These are phyloP conservation scores for Neuroterus valhalla DNA, from an alignment of 1,140 invertebrate genomes.

Conservation along the genomic window DNA sequence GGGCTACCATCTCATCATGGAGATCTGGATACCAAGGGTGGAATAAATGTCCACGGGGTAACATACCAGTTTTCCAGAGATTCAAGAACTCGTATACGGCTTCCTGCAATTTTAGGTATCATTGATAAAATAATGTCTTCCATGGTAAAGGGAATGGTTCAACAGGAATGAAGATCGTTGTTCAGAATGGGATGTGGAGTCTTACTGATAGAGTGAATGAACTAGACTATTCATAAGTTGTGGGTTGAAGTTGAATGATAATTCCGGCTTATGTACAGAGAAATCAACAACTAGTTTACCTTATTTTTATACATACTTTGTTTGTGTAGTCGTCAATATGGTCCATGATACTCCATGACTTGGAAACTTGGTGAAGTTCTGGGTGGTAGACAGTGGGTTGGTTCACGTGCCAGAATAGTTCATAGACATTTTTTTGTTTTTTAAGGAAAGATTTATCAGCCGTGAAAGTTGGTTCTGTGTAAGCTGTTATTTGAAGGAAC, in stretches of 20 bases:
- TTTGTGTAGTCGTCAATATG: slow-evolving; percentile 73
- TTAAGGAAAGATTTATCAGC: slow-evolving; percentile 73
- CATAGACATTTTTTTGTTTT: slow-evolving; percentile 78
- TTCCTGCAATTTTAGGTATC: slow-evolving; percentile 69
- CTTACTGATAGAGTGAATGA: too few relatives aligned
- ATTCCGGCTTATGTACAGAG: too few relatives aligned
- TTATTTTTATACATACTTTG: slow-evolving; percentile 63
- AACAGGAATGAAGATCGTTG: too few relatives aligned
- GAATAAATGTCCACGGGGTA: slow-evolving; percentile 78
- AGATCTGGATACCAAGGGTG: slow-evolving; percentile 79
- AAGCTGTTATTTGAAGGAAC: slow-evolving; percentile 38
- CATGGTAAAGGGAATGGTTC: background rate
- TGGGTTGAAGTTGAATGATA: too few relatives aligned
- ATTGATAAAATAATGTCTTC: slow-evolving; percentile 14
- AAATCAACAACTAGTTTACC: background rate
- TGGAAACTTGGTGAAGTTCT: slow-evolving; percentile 73
- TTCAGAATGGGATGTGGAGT: too few relatives aligned
- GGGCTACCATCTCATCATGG: slow-evolving; percentile 77
- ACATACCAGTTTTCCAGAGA: slow-evolving; percentile 75
- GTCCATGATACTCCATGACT: slow-evolving; percentile 75
- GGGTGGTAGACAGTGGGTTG: slow-evolving; percentile 74
- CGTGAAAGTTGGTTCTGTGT: slow-evolving; percentile 76
- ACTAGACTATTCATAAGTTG: too few relatives aligned
- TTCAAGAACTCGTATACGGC: slow-evolving; percentile 78
- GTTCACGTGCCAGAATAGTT: slow-evolving; percentile 78